Percentiles rank a stretch among this genome's conserved stretches.
Evolutionary conservation across 1,140 invertebrate genomes (phyloP).

Genomic region (Contarinia nasturtii): DNA sequence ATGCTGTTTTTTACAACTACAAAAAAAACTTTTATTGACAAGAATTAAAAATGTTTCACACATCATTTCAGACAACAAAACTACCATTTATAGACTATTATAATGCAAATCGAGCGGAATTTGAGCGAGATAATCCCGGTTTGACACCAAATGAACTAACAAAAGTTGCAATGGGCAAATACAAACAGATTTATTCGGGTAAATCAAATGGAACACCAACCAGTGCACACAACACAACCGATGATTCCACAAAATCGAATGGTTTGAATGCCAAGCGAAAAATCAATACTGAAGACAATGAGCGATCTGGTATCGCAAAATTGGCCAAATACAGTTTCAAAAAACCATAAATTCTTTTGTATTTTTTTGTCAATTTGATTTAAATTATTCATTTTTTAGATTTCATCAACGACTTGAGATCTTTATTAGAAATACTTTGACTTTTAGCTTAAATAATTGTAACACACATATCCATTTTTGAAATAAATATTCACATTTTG

Average conservation of each 20-base stretch:
- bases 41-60: constrained; percentile 7
- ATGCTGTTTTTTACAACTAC: too few species aligned
- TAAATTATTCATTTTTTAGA: too few species aligned
- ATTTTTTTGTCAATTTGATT: too few species aligned
- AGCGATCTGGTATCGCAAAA: constrained; percentile 1
- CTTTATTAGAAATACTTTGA: too few species aligned
- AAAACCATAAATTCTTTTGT: not conserved
- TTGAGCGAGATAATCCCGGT: constrained; percentile 33
- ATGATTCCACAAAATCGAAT: not conserved
- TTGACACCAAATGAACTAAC: constrained; percentile 29
- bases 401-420: too few species aligned
- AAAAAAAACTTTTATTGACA: constrained; percentile 9
- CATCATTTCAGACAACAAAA: constrained; percentile 8
- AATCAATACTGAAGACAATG: not conserved
- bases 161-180: constrained; percentile 29
- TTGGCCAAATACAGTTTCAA: constrained; percentile 3
- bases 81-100: constrained; percentile 36
- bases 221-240: not conserved
- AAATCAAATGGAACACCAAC: not conserved
- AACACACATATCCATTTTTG: too few species aligned
- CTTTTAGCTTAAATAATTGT: too few species aligned
- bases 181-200: constrained; percentile 23
- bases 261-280: not conserved
- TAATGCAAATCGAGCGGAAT: constrained; percentile 27
- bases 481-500: too few species aligned